Base-by-base conservation (phyloP, 2,888 invertebrate genomes). In the Blastobasis adustella region DNA sequence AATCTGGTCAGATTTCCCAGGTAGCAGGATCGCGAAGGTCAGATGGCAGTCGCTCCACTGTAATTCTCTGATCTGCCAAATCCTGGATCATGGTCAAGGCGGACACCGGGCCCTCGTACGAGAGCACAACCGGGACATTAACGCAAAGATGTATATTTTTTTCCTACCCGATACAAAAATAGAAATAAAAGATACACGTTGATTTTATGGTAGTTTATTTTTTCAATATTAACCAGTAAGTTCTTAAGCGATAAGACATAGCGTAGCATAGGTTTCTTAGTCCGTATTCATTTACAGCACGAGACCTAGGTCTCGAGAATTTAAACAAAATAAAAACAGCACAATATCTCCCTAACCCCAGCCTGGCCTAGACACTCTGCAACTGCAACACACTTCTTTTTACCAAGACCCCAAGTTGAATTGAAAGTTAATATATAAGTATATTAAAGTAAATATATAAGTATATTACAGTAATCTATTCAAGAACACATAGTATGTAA, bases 161-260 rank as follows among this genome's bases (percentile, higher is more conserved):
- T 23, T 5, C 4, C 46, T 6, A 4, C 37, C 37, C 4, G 37
- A 5, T 36, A 37, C 9, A 9, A 4, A 44, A 45, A 45, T 45
- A 23, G 10, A 45, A 49, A 43, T 23, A 5, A 37, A 10, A n/a
- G 8, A 23, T 23, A 23, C 23, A 23, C 23, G 3, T 23, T 23
- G 23, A 2, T 23, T 23, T 23, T 23, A 23, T 23, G 1, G 23
- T 23, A 23, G 23, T 23, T 79, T 72, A 77, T 77, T 80, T 75
- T 75, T 82, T 82, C 72, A 81, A 75, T 79, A 67, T 85, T 86
- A 87, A 87, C 80, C 85, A 81, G 78, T 84, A 74, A 73, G 73
- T 77, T 69, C 80, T 82, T 82, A 86, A 86, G 86, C 86, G 75
- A 77, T 73, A 82, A 83, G 71, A 78, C 57, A 74, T 74, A 82